A percentile compares a stretch with the other conserved stretches of the same genome.
phyloP scores from a whole-genome alignment of 2,113 vertebrate genomes.

The Apteryx owenii region DNA sequence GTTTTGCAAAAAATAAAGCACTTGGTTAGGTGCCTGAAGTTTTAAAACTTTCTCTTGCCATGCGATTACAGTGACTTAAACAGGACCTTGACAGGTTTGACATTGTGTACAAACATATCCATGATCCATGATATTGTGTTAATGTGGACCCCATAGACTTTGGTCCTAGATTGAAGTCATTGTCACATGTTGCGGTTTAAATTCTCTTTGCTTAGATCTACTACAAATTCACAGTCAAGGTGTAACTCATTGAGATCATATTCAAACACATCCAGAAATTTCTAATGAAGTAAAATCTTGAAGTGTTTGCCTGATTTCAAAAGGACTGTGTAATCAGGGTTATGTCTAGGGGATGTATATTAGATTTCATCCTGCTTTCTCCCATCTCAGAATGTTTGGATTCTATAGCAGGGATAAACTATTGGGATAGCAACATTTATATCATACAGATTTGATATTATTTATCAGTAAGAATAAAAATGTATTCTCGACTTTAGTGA shows the following conservation, averaged over 20 bases:
- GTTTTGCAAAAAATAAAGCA: neutral
- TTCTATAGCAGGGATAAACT: neutral
- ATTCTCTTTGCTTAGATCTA: neutral
- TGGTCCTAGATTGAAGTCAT: neutral
- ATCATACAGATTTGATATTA: neutral
- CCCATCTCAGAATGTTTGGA: neutral
- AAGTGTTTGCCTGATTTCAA: neutral
- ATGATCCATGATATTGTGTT: neutral
- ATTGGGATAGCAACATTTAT: neutral
- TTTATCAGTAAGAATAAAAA: neutral
- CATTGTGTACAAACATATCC: neutral
- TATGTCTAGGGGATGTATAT: neutral
- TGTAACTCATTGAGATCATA: neutral
- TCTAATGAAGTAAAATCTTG: neutral
- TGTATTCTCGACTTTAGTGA: neutral
- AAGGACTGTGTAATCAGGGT: neutral
- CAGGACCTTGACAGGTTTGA: neutral
- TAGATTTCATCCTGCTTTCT: neutral
- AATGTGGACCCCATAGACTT: neutral
- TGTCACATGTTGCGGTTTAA: neutral
- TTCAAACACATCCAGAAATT: neutral
- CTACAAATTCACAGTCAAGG: fast-evolving
- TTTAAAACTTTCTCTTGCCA: neutral
- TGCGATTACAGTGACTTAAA: neutral
- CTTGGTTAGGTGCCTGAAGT: neutral